Percentiles rank a stretch among this genome's conserved stretches.
Conservation (phyloP, 2,888 invertebrate species). For the Pyrrhia umbra region DNA sequence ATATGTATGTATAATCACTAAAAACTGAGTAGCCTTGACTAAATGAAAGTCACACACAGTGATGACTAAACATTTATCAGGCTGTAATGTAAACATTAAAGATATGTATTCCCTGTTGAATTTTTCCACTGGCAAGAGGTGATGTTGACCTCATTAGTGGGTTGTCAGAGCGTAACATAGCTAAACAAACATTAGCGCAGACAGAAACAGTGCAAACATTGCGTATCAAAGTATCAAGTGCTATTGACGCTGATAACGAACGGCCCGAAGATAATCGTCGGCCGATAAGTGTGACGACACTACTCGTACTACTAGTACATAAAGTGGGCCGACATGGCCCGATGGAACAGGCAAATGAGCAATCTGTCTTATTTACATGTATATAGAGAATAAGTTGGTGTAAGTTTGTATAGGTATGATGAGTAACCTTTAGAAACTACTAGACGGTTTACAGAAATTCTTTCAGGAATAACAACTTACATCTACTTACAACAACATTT, state of each 20-base stretch:
- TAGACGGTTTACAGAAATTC: too few species aligned
- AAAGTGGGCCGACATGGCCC: too few species aligned
- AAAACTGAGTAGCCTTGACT: conserved; percentile 2
- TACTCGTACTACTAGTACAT: neutral
- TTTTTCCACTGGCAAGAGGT: conserved; percentile 66
- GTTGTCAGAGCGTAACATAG: conserved; percentile 74
- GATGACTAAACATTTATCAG: conserved; percentile 28
- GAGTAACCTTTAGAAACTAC: too few species aligned
- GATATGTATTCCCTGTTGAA: conserved; percentile 37
- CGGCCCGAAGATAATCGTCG: conserved; percentile 54
- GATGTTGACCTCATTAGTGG: conserved; percentile 74
- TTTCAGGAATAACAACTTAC: too few species aligned
- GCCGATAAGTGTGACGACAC: conserved; percentile 37
- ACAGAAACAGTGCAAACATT: conserved; percentile 81
- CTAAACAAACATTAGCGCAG: conserved; percentile 83
- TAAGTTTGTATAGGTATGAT: too few species aligned
- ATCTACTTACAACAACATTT: too few species aligned
- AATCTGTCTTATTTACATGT: too few species aligned
- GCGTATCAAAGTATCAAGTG: conserved; percentile 81
- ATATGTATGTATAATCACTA: neutral
- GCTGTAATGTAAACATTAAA: conserved; percentile 14
- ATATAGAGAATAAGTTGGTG: too few species aligned
- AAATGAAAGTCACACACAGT: conserved; percentile 3
- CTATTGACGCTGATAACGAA: conserved; percentile 74
- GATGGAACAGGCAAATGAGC: too few species aligned